Conservation (phyloP, 1,140 invertebrate genomes). For the Yoshiicerus persimilis region DNA sequence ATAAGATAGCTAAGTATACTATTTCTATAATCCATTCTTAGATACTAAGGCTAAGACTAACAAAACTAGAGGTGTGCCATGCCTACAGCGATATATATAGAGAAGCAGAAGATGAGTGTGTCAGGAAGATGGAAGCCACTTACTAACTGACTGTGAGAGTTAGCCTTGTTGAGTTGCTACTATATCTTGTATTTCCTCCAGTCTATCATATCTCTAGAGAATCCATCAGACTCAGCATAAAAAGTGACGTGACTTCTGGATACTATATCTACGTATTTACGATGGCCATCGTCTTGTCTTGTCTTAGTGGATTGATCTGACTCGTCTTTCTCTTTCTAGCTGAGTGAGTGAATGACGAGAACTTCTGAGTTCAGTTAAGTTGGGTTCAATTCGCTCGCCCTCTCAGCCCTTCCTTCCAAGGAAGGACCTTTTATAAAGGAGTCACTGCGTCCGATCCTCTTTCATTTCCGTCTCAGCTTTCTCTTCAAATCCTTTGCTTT, state of each 20-base stretch:
- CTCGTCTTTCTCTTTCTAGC: neutral
- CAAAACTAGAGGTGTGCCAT: too few species aligned
- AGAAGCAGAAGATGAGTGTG: neutral
- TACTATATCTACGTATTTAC: neutral
- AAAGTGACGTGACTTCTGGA: neutral
- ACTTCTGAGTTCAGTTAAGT: neutral
- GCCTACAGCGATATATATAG: too few species aligned
- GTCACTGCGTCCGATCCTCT: neutral
- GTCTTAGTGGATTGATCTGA: neutral
- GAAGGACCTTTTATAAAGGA: neutral
- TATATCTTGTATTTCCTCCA: neutral
- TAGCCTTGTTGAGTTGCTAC: neutral
- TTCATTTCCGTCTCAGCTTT: conserved; percentile 12
- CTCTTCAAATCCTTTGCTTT: neutral
- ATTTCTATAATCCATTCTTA: neutral
- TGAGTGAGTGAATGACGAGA: neutral
- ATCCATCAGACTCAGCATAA: conserved; percentile 7
- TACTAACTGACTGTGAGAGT: neutral
- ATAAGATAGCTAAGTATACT: neutral
- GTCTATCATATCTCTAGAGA: conserved; percentile 4
- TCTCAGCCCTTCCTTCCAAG: neutral
- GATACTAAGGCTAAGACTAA: too few species aligned
- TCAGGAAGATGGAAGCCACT: neutral
- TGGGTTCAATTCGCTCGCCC: neutral
- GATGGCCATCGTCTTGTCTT: neutral